Evolutionary conservation across 2,113 vertebrate genomes (phyloP), one percentile per base, ranked within the genome.

Genomic region (Gila orcuttii): DNA sequence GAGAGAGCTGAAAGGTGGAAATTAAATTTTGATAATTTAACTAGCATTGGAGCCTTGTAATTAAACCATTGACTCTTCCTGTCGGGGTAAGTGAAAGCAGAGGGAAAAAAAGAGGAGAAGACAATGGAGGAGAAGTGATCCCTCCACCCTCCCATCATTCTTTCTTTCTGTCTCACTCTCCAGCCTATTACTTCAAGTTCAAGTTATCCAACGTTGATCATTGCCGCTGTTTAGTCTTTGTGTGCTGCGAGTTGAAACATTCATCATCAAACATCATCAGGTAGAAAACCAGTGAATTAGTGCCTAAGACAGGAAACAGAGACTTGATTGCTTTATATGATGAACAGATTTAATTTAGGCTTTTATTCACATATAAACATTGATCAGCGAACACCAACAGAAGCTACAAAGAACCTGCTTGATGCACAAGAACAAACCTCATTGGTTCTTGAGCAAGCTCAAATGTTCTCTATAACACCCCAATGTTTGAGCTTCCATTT

Each of bases 11-110:
- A 60, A 69, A 89, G 69, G 28, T 88, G 42, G 69, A 87, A 86
- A 87, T 88, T 76, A 73, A 87, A 88, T 90, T 85, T 45, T 33
- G 59, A 85, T 86, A 81, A 85, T 85, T 88, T 87, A 87, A 87
- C 85, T 81, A 85, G 85, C 68, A 86, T 84, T 85, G 87, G 74
- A 78, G 83, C 76, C 68, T 84, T 62, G 76, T 87, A 90, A 90
- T 90, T 88, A 90, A 87, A 87, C 86, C 77, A 68, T 81, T 55
- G 78, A 87, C 84, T 84, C 76, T 64, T 62, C 45, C 85, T 82
- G 60, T 82, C n/a, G 25, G 69, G 21, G 33, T 85, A 57, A 47
- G 39, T 36, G 62, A 83, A 59, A 23, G 69, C 73, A 75, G 59
- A 52, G 42, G 71, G n/a, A 7, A 33, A 6, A 50, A 21, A 50